Percentiles rank a stretch among this genome's conserved stretches.
Evolutionary conservation across 2,797 vertebrate genomes (phyloP).

Genomic region (Pyrocephalus nanus): DNA sequence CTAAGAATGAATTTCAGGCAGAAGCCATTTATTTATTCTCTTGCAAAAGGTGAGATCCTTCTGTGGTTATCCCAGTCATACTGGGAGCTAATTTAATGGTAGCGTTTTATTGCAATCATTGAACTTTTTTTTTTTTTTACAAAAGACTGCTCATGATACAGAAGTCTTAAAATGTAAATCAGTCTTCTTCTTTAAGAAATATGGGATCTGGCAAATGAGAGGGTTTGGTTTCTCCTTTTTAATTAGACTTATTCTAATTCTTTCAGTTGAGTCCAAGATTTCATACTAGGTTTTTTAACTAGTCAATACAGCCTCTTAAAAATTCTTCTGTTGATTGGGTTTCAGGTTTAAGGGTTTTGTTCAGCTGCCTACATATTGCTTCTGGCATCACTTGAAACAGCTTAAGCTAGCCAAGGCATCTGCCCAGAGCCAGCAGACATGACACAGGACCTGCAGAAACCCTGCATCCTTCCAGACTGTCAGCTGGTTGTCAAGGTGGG

Average conservation of each 20-base stretch:
- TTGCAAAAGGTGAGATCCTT: not conserved
- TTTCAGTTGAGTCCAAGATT: not conserved
- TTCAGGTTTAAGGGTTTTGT: not conserved
- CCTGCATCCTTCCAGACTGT: not conserved
- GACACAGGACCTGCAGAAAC: not conserved
- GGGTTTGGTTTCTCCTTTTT: not conserved
- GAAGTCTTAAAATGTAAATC: not conserved
- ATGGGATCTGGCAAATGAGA: not conserved
- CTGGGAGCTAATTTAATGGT: not conserved
- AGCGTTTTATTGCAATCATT: not conserved
- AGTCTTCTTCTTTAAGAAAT: not conserved
- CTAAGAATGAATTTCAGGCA: not conserved
- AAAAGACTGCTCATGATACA: not conserved
- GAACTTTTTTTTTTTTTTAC: not conserved
- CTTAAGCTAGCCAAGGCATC: not conserved
- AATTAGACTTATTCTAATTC: not conserved
- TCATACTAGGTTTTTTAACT: not conserved
- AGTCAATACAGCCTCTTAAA: not conserved
- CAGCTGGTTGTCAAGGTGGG: not conserved
- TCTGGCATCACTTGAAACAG: not conserved
- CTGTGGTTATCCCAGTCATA: not conserved
- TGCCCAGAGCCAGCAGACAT: not conserved
- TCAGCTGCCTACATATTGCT: not conserved
- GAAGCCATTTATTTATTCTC: not conserved
- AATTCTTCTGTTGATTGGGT: not conserved